Evolutionary conservation across 2,113 vertebrate species (phyloP), one percentile per base, ranked within the genome.

Genomic region (Aptenodytes patagonicus): DNA sequence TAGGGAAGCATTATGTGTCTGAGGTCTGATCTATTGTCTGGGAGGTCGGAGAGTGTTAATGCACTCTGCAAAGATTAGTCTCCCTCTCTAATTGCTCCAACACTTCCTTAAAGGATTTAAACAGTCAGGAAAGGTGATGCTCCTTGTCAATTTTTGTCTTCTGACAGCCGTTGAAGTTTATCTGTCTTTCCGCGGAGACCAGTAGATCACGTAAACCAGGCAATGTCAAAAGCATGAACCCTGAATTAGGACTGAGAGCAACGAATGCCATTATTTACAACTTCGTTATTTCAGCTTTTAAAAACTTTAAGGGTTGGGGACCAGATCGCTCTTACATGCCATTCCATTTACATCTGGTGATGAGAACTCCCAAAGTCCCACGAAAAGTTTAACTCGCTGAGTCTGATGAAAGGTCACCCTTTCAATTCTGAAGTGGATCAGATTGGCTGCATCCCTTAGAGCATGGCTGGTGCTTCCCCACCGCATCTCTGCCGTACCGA

Each of bases 11-110:
- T 98, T 98, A 95, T 94, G 89, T 97, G 97, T 99, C 98, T 96
- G 98, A 98, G 98, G 98, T 98, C 99, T 98, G 99, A 99, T 99
- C 99, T 99, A 99, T 99, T 98, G 99, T 99, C 99, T 98, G 97
- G 95, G 98, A 99, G 99, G 99, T 99, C 98, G 97, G 97, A 98
- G 98, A 98, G 99, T 98, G 99, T 99, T 99, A 99, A 99, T 99
- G 98, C 98, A 98, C 98, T 99, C 98, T 97, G 99, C 98, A 98
- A 98, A 98, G 99, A 99, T 99, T 99, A 99, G 98, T 98, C 98
- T 99, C 98, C 98, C 97, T 98, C 98, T 98, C 99, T 98, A 98
- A 98, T 98, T 98, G 98, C 97, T 97, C 96, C 85, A 92, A 90
- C 96, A 97, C 97, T 98, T 98, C 97, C 98, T 98, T 98, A 98